Conservation (phyloP, 2,888 invertebrate genomes). For the Agrotis exclamationis region DNA sequence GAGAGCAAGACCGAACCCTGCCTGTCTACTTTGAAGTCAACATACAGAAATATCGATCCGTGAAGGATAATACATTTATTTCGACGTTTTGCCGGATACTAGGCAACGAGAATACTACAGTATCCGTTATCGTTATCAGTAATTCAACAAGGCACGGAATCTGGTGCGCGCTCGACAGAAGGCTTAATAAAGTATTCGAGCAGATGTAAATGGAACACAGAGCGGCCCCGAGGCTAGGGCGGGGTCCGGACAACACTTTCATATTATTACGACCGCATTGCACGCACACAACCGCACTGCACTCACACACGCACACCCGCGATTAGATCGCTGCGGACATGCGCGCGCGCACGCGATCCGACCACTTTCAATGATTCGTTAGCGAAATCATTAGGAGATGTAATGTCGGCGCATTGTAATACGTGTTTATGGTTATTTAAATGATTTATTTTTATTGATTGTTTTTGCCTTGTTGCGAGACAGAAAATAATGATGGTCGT, state of each 20-base stretch:
- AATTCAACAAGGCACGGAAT: constrained; percentile 66
- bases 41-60: not conserved
- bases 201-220: constrained; percentile 90
- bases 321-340: constrained; percentile 78
- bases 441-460: constrained; percentile 92
- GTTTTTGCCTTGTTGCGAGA: constrained; percentile 91
- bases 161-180: constrained; percentile 79
- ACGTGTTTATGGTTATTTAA: constrained; percentile 91
- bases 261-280: constrained; percentile 84
- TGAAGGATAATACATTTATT: constrained; percentile 23
- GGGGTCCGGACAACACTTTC: constrained; percentile 90
- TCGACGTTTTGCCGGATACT: constrained; percentile 29
- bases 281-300: constrained; percentile 79
- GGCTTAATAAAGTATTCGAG: constrained; percentile 89
- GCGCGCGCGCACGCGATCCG: constrained; percentile 88
- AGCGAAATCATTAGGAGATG: constrained; percentile 91
- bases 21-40: constrained; percentile 11
- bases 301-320: constrained; percentile 73
- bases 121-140: constrained; percentile 70
- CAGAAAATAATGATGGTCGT: constrained; percentile 90
- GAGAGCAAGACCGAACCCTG: not conserved
- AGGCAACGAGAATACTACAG: constrained; percentile 54
- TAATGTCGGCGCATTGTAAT: constrained; percentile 90
- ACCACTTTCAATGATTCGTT: constrained; percentile 91
- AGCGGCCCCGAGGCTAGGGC: constrained; percentile 89